phyloP scores from a whole-genome alignment of 2,797 vertebrate genomes.

The Limnodromus scolopaceus region DNA sequence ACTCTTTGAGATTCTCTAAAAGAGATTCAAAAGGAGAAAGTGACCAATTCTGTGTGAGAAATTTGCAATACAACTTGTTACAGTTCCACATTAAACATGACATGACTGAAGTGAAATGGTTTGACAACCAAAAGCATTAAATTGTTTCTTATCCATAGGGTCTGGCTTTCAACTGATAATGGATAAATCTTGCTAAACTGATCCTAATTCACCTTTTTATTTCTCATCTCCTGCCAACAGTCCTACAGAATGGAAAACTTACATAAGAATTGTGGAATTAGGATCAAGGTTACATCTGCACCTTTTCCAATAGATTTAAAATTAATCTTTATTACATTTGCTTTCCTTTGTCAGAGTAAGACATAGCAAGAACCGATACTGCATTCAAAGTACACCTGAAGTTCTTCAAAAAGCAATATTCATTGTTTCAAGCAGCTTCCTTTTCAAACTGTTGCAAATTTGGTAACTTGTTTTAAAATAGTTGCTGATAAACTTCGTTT shows the following conservation, averaged over 20 bases:
- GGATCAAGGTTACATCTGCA: background rate
- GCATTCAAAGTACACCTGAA: background rate
- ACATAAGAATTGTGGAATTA: background rate
- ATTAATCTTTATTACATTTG: background rate
- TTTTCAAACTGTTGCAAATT: background rate
- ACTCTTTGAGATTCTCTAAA: background rate
- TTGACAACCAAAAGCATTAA: background rate
- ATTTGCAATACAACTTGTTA: background rate
- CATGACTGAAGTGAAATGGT: background rate
- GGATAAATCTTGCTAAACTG: background rate
- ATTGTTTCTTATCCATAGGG: background rate
- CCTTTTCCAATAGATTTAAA: background rate
- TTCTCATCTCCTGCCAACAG: background rate
- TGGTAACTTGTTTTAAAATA: background rate
- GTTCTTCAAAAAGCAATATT: background rate
- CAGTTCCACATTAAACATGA: background rate
- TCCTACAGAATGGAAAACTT: background rate
- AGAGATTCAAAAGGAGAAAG: constrained; percentile 21
- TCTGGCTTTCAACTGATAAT: background rate
- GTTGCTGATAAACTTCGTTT: background rate
- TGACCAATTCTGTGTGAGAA: background rate
- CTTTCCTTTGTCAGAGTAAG: background rate
- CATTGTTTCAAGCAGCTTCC: background rate
- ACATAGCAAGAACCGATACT: background rate
- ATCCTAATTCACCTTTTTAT: background rate